Conservation (phyloP, 2,888 invertebrate species). For the Drosophila cracens region DNA sequence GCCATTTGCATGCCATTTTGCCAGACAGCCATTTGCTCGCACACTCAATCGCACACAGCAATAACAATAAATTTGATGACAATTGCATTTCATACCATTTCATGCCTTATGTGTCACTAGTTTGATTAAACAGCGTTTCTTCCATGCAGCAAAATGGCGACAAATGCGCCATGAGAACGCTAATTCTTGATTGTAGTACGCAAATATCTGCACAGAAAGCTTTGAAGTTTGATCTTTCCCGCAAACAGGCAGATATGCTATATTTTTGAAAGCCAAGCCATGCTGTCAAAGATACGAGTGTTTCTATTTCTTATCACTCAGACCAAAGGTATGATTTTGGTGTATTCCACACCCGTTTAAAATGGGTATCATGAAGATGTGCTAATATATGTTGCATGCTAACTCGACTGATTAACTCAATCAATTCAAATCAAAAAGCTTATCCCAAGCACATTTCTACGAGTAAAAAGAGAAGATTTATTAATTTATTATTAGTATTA, state of each 20-base stretch:
- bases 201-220: background rate
- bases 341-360: background rate
- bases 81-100: slow-evolving; percentile 73
- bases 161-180: slow-evolving; percentile 39
- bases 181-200: slow-evolving; percentile 18
- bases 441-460: background rate
- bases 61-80: slow-evolving; percentile 79
- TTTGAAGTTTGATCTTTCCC: slow-evolving; percentile 2
- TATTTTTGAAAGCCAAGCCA: background rate
- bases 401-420: background rate
- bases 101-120: slow-evolving; percentile 71
- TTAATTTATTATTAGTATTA: background rate
- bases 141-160: slow-evolving; percentile 51
- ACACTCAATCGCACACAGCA: slow-evolving; percentile 51
- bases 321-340: background rate
- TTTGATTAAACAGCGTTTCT: slow-evolving; percentile 61
- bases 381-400: background rate
- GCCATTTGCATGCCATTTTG: slow-evolving; percentile 47
- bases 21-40: slow-evolving; percentile 60
- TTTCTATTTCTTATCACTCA: background rate
- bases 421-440: background rate
- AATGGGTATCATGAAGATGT: background rate
- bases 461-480: background rate
- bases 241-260: background rate
- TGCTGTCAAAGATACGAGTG: background rate